These are phyloP conservation scores for Vireo altiloquus DNA, from an alignment of 2,113 vertebrate genomes.

Conservation along the genomic window DNA sequence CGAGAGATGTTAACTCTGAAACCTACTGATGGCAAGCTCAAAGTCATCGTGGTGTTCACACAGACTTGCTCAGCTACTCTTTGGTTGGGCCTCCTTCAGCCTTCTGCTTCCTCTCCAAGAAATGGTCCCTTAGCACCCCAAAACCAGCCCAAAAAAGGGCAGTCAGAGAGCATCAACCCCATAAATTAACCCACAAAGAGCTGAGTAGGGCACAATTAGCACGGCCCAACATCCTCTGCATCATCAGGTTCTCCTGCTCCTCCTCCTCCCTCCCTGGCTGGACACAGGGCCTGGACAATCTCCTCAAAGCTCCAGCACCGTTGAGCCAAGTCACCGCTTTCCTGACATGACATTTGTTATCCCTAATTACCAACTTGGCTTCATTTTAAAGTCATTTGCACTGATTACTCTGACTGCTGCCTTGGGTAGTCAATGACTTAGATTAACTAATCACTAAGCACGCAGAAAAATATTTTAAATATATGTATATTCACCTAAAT, in stretches of 20 bases:
- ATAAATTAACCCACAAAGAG: background rate
- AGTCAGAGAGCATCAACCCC: background rate
- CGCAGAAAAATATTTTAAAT: constrained; percentile 25
- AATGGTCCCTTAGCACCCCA: background rate
- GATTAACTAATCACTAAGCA: constrained; percentile 56
- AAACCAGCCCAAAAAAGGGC: background rate
- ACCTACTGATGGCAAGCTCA: background rate
- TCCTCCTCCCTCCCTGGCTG: background rate
- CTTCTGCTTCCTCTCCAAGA: background rate
- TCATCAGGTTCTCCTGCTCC: background rate
- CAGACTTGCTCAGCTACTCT: fast-evolving
- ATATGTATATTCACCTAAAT: constrained; percentile 14
- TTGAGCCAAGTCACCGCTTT: background rate
- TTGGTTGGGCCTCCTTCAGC: background rate
- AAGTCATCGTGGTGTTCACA: background rate
- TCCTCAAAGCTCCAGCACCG: fast-evolving
- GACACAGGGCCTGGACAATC: background rate
- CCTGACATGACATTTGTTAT: background rate
- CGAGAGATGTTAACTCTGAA: background rate
- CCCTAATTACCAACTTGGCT: constrained; percentile 14
- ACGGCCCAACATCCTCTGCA: background rate
- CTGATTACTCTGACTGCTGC: constrained; percentile 33
- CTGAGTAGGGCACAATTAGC: fast-evolving
- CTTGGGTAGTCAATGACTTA: constrained; percentile 51
- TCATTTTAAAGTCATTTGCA: constrained; percentile 51